These are phyloP conservation scores for Gymnoscopelus microlampas DNA, from an alignment of 2,797 vertebrate species.

Conservation along the genomic window DNA sequence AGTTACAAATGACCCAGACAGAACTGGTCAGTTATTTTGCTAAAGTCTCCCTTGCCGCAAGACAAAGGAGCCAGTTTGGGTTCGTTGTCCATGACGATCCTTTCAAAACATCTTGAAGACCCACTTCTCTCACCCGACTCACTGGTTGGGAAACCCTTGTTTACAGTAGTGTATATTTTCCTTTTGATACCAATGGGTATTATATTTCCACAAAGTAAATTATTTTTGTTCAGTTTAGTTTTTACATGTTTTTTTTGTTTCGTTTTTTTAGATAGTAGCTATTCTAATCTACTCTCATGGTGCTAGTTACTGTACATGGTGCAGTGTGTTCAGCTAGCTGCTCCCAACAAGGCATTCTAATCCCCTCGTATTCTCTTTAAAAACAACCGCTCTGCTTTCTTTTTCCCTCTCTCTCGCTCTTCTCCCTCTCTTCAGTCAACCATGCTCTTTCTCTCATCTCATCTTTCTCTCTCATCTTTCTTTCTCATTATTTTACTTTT, in stretches of 20 bases:
- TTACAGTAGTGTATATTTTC: conserved; percentile 33
- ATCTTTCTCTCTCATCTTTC: background rate
- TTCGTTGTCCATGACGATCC: too few relatives aligned
- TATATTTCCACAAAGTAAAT: conserved; percentile 64
- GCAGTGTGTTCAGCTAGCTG: conserved; percentile 1
- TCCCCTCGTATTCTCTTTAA: background rate
- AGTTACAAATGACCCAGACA: too few relatives aligned
- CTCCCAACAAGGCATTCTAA: conserved; percentile 16
- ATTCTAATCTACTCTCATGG: conserved; percentile 53
- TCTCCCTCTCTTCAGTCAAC: background rate
- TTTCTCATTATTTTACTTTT: background rate
- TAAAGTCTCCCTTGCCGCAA: too few relatives aligned
- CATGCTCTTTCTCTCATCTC: too few relatives aligned
- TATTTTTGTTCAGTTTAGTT: conserved; percentile 58
- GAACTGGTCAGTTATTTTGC: too few relatives aligned
- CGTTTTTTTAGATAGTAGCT: conserved; percentile 40
- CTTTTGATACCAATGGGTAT: conserved; percentile 66
- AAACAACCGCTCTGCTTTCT: background rate
- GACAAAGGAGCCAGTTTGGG: too few relatives aligned
- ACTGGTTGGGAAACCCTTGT: too few relatives aligned
- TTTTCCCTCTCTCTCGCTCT: background rate
- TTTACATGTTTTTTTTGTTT: conserved; percentile 46
- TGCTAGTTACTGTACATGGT: conserved; percentile 59
- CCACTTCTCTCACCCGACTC: too few relatives aligned
- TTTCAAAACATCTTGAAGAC: too few relatives aligned